These are phyloP conservation scores for Geotrupes spiniger DNA, from an alignment of 2,888 invertebrate species.

Conservation along the genomic window DNA sequence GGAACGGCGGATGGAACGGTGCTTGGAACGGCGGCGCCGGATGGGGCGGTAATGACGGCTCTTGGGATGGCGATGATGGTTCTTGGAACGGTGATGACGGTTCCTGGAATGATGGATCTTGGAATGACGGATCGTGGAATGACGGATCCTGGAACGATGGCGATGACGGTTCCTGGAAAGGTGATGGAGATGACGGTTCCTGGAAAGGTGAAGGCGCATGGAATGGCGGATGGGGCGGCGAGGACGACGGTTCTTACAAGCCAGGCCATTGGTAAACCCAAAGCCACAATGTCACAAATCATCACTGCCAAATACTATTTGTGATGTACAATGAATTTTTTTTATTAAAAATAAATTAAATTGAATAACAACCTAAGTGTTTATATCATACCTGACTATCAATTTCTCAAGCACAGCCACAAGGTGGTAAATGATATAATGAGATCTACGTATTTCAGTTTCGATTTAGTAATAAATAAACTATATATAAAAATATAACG, in stretches of 20 bases:
- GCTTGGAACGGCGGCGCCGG: constrained; percentile 1
- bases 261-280: constrained; percentile 23
- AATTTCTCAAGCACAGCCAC: no score
- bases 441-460: no score
- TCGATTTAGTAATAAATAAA: no score
- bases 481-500: no score
- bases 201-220: constrained; percentile 1
- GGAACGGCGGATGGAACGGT: constrained; percentile 2
- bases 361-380: no score
- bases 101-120: constrained; percentile 11
- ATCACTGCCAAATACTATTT: no score
- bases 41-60: constrained; percentile 8
- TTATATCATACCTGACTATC: no score
- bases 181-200: neutral
- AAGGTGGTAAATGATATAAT: no score
- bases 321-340: no score
- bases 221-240: neutral
- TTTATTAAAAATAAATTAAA: no score
- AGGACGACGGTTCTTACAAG: constrained; percentile 39
- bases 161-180: neutral
- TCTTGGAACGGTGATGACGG: constrained; percentile 11
- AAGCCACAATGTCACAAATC: neutral
- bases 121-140: constrained; percentile 11
- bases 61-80: constrained; percentile 11
- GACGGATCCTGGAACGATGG: constrained; percentile 3